Base-by-base conservation (phyloP, 1,140 invertebrate species). In the Wiebesia pumilae region DNA sequence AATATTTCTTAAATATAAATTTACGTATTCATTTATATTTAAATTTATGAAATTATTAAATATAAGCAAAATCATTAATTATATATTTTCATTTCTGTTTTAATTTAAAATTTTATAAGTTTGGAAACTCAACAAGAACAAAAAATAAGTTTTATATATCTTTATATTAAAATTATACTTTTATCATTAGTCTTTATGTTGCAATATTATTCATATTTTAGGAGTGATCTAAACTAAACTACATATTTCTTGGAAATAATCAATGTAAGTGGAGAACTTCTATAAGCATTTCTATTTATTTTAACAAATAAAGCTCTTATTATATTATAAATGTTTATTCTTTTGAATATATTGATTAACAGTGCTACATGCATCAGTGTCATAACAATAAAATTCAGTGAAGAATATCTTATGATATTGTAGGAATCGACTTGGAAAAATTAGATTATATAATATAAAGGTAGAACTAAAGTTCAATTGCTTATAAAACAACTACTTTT, bases 151-250 rank as follows among this genome's bases (percentile, higher is more conserved):
- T 58, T 58, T 58, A 58, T 58, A 16, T 12, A 21, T 58, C 19
- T 58, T 58, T 3, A 27, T 3, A 27, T 27, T 2, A 62, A 27
- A 62, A 24, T 62, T 19, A 38, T 19, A 71, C 9, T 71, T 71
- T 71, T 75, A 75, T 75, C 35, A 75, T 75, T 75, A 75, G 77
- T 79, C 7, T 79, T 79, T 54, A 33, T 54, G 4, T 54, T 54
- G 19, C 47, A 6, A 58, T 27, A 58, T 79, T 79, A 21, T 10
- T 75, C 71, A 79, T 58, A 30, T 33, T 78, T 78, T 78, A 51
- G 16, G 27, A 78, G n/a, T 33, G 27, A 51, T 79, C 54, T 1
- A 79, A 75, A 75, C 71, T 43, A 75, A 75, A 43, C 24, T 54
- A n/a, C 9, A 2, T 79, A 21, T 79, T 54, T 33, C n/a, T 54